Percentiles rank a stretch among this genome's conserved stretches.
Conservation (phyloP, 2,797 vertebrate genomes). For the Gambelia wislizenii region DNA sequence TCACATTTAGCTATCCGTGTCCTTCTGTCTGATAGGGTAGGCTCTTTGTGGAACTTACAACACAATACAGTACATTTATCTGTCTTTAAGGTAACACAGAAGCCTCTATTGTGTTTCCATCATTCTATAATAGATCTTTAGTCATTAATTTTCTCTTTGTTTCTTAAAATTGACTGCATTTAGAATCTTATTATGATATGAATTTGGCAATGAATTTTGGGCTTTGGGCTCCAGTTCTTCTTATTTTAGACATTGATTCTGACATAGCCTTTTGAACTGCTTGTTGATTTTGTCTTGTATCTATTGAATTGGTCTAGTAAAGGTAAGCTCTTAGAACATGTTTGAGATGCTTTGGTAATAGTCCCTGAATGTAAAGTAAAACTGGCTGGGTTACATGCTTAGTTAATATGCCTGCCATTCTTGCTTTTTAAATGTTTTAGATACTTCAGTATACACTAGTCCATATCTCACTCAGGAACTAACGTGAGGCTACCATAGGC, state of each 20-base stretch:
- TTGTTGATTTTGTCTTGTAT: background rate
- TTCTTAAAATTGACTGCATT: background rate
- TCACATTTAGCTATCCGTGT: background rate
- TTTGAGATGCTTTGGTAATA: conserved; percentile 21
- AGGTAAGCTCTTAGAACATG: background rate
- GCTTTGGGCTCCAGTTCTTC: background rate
- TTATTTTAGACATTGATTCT: background rate
- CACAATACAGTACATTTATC: background rate
- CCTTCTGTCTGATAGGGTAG: background rate
- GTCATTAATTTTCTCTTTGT: background rate
- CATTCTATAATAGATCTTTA: background rate
- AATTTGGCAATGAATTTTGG: background rate
- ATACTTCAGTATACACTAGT: background rate
- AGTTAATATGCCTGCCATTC: background rate
- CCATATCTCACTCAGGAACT: background rate
- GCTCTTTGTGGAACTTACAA: background rate
- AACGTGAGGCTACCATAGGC: too few relatives aligned
- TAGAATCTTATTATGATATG: background rate
- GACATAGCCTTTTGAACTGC: background rate
- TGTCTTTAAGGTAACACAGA: too few relatives aligned
- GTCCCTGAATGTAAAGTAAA: conserved; percentile 11
- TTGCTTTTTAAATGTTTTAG: background rate
- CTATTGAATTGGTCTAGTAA: background rate
- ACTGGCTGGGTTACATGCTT: background rate
- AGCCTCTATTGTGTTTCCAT: background rate